Evolutionary conservation across 2,113 vertebrate species (phyloP).

Genomic region (Emydocephalus ijimae): DNA sequence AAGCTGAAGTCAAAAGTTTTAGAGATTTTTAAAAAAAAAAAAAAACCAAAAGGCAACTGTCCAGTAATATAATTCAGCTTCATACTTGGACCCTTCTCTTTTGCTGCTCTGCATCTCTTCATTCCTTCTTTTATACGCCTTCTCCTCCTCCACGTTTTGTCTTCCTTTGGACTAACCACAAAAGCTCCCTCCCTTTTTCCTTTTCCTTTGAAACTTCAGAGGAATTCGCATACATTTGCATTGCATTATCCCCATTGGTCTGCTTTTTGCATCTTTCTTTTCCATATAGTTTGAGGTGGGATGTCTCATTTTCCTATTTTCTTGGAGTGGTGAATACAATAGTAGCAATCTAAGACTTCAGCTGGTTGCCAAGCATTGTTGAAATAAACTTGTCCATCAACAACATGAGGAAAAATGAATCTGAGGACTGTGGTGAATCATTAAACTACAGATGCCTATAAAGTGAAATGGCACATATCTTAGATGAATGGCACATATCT

Average conservation of each 20-base stretch:
- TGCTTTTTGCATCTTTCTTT: not conserved
- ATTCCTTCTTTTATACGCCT: not conserved
- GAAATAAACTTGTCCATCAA: conserved; percentile 10
- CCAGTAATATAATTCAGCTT: not conserved
- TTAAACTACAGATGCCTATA: not conserved
- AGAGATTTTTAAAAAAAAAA: no score
- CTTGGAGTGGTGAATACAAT: conserved; percentile 11
- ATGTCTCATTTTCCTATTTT: conserved; percentile 3
- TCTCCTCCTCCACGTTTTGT: not conserved
- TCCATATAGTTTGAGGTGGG: not conserved
- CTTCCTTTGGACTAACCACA: not conserved
- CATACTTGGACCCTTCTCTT: not conserved
- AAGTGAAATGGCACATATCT: conserved; percentile 10
- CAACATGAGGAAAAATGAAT: conserved; percentile 11
- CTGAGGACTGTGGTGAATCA: conserved; percentile 9
- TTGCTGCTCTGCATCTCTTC: not conserved
- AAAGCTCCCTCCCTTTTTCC: not conserved
- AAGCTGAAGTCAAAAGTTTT: not conserved
- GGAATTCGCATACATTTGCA: conserved; percentile 31
- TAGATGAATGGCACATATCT: not conserved
- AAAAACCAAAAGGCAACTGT: not conserved
- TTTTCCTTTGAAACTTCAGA: not conserved
- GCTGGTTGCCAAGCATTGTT: conserved; percentile 14
- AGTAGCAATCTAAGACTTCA: not conserved
- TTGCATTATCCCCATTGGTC: conserved; percentile 2